These are phyloP conservation scores for Argyresthia goedartella DNA, from an alignment of 2,888 invertebrate genomes.

Conservation along the genomic window DNA sequence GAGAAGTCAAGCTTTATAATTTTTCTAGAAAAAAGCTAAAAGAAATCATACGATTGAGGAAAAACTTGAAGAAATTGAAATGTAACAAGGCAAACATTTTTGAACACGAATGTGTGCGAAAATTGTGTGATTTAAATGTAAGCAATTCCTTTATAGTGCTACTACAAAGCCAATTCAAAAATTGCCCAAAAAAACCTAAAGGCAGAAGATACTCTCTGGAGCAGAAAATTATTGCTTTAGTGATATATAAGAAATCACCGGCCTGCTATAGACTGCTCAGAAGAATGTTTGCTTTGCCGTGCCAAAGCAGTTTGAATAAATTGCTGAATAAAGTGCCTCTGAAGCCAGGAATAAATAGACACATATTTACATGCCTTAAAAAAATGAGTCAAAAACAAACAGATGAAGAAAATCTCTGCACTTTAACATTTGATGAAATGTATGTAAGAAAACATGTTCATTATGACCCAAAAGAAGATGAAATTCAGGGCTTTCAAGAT, in stretches of 20 bases:
- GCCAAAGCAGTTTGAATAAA: constrained; percentile 11
- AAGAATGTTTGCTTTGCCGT: constrained; percentile 16
- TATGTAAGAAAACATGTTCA: constrained; percentile 4
- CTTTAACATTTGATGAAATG: constrained; percentile 1
- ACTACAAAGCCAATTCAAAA: constrained; percentile 10
- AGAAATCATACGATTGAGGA: constrained; percentile 1
- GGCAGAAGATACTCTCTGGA: constrained; percentile 8
- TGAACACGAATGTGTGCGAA: constrained; percentile 2
- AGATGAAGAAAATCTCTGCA: neutral
- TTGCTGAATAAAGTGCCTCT: constrained; percentile 15
- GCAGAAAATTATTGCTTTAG: constrained; percentile 9
- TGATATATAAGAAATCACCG: constrained; percentile 17
- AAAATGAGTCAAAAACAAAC: constrained; percentile 7
- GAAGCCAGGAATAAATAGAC: constrained; percentile 13
- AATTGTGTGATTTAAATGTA: constrained; percentile 2
- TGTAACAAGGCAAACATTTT: neutral
- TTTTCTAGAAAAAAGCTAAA: constrained; percentile 2
- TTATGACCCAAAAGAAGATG: constrained; percentile 4
- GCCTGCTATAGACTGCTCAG: constrained; percentile 17
- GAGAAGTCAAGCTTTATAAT: constrained; percentile 5
- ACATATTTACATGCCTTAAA: constrained; percentile 11
- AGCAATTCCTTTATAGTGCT: constrained; percentile 7
- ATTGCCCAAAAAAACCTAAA: constrained; percentile 8
- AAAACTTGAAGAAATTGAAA: constrained; percentile 4
- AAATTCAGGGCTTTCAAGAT: constrained; percentile 8